Conservation (phyloP, 35 echinoderm and acorn worm genomes). For the Ptychodera flava region DNA sequence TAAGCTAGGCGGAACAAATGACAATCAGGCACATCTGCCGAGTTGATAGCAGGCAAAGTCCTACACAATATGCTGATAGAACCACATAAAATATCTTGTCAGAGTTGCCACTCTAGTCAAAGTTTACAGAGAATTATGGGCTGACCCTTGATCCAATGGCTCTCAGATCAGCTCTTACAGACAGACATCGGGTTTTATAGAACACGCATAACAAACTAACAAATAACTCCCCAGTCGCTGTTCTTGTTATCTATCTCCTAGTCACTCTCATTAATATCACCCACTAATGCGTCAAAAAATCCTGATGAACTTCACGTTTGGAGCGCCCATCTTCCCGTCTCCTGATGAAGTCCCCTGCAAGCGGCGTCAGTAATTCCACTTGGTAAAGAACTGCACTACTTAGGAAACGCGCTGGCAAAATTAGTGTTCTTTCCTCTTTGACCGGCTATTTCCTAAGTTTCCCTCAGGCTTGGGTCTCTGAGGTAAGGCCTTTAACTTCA, state of each 20-base stretch:
- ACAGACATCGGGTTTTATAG: not conserved
- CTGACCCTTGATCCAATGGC: not conserved
- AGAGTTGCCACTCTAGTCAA: not conserved
- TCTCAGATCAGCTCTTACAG: not conserved
- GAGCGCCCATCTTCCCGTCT: too few species aligned
- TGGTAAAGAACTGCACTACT: not conserved
- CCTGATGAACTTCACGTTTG: not conserved
- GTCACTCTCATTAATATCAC: constrained; percentile 1
- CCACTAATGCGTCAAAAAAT: too few species aligned
- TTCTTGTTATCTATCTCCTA: not conserved
- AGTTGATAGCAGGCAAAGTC: not conserved
- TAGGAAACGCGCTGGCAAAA: not conserved
- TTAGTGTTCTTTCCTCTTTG: not conserved
- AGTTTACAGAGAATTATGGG: not conserved
- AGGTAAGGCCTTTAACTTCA: not conserved
- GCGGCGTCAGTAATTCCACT: not conserved
- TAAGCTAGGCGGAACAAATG: not conserved
- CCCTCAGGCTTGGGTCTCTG: not conserved
- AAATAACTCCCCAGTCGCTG: not conserved
- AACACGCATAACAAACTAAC: constrained; percentile 1
- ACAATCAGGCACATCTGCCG: not conserved
- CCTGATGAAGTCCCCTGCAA: too few species aligned
- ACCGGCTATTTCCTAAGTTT: not conserved
- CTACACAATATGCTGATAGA: too few species aligned
- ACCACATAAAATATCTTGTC: constrained; percentile 2